Base-by-base conservation (phyloP, 2,113 vertebrate species). In the Archilochus colubris region DNA sequence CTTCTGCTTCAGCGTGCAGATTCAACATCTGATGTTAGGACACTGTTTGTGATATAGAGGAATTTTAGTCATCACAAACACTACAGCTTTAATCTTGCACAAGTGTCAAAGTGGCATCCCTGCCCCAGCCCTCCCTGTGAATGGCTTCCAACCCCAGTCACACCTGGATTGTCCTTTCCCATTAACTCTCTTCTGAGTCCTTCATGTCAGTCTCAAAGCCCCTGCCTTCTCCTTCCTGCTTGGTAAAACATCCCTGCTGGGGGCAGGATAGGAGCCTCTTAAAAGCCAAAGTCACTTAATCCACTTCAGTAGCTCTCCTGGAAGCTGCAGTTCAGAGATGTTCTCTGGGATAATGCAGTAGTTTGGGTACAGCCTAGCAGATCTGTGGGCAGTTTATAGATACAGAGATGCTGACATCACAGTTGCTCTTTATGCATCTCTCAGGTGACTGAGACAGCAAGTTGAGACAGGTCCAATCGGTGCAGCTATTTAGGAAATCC, bases 401-500 rank as follows among this genome's bases (percentile, higher is more conserved):
- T 40, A 38, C 36, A 14, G 0, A 19, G 58, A 33, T 54, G 25
- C 55, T 61, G 2, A 11, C 40, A 21, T 12, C 48, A 10, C 5
- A 2, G 80, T 30, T 59, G 33, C 80, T 58, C 76, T 19, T 20
- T 33, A 63, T 66, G 69, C 58, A 76, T 51, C 51, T 53, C 74
- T n/a, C 20, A 30, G 24, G 6, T 53, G 75, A 53, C 54, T 55
- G 70, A n/a, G 33, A 13, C 15, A 40, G 58, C 22, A 70, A 44
- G 18, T 72, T 58, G 38, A 58, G 43, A 40, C 27, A 31, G n/a
- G 11, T n/a, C 44, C 24, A 30, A 0, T 14, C 54, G 9, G 0
- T 55, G 74, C 38, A 64, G 74, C 9, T 63, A 53, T 75, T 90
- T 17, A n/a, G 69, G 51, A 63, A 74, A 78, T 30, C 59, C 38